Evolutionary conservation across 92 coral and sea anemone species (phyloP).

Genomic region (Ricordea florida): DNA sequence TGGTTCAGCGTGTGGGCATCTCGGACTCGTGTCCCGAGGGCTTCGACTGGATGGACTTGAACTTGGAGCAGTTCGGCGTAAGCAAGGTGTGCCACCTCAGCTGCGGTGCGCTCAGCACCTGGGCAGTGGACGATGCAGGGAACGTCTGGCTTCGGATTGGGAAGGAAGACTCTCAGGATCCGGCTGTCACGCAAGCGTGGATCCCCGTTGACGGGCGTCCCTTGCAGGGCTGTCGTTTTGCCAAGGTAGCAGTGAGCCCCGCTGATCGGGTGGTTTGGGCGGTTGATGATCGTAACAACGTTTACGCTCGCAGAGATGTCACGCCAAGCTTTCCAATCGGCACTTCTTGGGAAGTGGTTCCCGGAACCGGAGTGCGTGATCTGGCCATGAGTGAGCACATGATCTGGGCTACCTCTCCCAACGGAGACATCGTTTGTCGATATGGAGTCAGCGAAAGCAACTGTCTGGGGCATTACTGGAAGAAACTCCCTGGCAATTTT

Average conservation of each 20-base stretch:
- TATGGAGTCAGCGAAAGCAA: constrained; percentile 82
- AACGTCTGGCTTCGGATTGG: constrained; percentile 91
- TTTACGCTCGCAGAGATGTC: constrained; percentile 87
- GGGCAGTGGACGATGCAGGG: constrained; percentile 93
- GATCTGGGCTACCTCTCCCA: constrained; percentile 90
- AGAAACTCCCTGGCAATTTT: constrained; percentile 92
- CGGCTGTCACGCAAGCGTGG: constrained; percentile 84
- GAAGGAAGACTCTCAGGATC: constrained; percentile 62
- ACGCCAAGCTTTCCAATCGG: constrained; percentile 86
- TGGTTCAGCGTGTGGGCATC: constrained; percentile 81
- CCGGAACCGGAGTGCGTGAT: constrained; percentile 80
- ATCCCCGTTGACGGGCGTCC: constrained; percentile 79
- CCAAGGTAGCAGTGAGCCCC: constrained; percentile 85
- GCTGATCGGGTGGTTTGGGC: constrained; percentile 97
- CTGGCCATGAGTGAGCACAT: constrained; percentile 73
- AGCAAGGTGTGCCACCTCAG: constrained; percentile 87
- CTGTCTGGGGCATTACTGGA: constrained; percentile 94
- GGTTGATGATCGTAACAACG: constrained; percentile 82
- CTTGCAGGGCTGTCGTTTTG: constrained; percentile 65
- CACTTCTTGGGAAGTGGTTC: constrained; percentile 81
- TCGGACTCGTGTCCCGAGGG: constrained; percentile 88
- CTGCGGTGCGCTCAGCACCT: constrained; percentile 88
- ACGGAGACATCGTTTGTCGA: constrained; percentile 91
- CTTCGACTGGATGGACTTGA: constrained; percentile 73
- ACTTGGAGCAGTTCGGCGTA: constrained; percentile 65